Evolutionary conservation across 2,797 vertebrate species (phyloP), one percentile per base, ranked within the genome.

Genomic region (Microctenopoma steveboyesi): DNA sequence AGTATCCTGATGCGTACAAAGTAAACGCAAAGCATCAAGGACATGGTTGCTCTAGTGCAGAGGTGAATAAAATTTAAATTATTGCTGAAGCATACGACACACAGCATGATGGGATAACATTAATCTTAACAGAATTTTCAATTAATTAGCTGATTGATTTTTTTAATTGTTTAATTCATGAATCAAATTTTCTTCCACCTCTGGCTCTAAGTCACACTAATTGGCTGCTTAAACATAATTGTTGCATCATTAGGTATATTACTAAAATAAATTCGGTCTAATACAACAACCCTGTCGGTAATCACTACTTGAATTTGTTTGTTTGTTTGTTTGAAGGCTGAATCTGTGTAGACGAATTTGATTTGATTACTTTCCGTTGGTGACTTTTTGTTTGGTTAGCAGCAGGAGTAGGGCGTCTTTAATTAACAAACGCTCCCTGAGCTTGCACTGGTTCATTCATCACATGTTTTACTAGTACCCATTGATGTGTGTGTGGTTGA

Each of bases 381-480:
- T 52, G 15, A 53, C 46, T 13, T 40, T 43, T 43, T 43, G 13
- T 43, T 15, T 43, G 42, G 4, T 43, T 43, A 16, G 43, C 69
- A 52, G 49, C 8, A 9, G 22, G 27, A 64, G 18, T 15, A 4
- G 37, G 37, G 33, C 3, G 8, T 48, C 18, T 76, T 63, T 15
- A 56, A 57, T 12, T 18, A 50, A 12, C 3, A 56, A 48, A 27
- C 13, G 6, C 33, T n/a, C 40, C 16, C 46, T 48, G 47, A 57
- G 46, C 18, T 42, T 50, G 6, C 22, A 42, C 50, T 67, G n/a
- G n/a, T 68, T 65, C 55, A 59, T 57, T 49, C 40, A 48, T 45
- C 25, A 18, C 11, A 15, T 60, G 25, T 18, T 66, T 61, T 48
- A 60, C 51, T 15, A 7, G 15, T 15, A 28, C 7, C 35, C 18